phyloP scores from a whole-genome alignment of 2,888 invertebrate species.

The Thera britannica region DNA sequence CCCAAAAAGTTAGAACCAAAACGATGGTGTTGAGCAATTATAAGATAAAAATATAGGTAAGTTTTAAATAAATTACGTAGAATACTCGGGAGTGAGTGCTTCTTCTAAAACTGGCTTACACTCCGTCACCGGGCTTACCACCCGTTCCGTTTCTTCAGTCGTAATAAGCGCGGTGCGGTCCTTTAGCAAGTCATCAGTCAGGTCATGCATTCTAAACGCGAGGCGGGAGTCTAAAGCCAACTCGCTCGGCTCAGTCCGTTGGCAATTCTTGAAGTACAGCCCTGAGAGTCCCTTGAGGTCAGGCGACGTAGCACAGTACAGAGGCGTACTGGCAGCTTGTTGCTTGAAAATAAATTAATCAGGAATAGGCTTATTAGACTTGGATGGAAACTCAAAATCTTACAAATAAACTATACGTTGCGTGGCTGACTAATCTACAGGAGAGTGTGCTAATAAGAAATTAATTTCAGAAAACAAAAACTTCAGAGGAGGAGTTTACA shows the following conservation, averaged over 20 bases:
- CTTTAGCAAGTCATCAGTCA: constrained; percentile 57
- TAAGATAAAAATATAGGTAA: not conserved
- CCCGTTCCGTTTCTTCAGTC: constrained; percentile 40
- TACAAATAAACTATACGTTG: too few species aligned
- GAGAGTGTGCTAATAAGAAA: too few species aligned
- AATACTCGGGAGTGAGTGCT: constrained; percentile 51
- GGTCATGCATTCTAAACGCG: constrained; percentile 65
- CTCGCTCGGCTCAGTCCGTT: constrained; percentile 83
- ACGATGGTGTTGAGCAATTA: not conserved
- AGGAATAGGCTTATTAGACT: too few species aligned
- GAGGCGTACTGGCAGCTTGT: constrained; percentile 95
- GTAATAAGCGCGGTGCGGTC: constrained; percentile 43
- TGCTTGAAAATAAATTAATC: constrained; percentile 83
- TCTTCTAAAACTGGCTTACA: constrained; percentile 43
- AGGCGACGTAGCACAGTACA: constrained; percentile 94
- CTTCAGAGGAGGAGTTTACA: too few species aligned
- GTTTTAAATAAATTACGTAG: constrained; percentile 31
- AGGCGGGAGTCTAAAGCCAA: constrained; percentile 67
- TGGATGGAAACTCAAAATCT: too few species aligned
- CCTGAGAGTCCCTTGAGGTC: constrained; percentile 93
- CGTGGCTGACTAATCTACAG: too few species aligned
- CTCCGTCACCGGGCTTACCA: constrained; percentile 39
- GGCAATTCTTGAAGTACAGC: constrained; percentile 95
- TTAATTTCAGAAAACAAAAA: too few species aligned
- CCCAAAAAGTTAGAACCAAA: not conserved